Conservation (phyloP, 1,140 invertebrate genomes). For the Lucilia sericata region DNA sequence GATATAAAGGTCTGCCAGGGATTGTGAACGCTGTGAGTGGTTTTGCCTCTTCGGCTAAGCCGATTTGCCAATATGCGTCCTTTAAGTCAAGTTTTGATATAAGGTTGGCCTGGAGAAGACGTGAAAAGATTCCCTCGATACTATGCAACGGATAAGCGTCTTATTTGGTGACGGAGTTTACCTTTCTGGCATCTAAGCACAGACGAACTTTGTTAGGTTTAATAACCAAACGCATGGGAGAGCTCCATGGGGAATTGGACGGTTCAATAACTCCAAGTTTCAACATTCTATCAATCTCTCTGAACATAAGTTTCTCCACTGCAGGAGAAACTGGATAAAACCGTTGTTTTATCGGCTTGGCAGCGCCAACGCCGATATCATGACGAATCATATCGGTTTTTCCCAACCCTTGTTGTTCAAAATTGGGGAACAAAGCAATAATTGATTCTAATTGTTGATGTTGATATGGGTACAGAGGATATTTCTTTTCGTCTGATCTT, state of each 20-base stretch:
- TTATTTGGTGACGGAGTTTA: slow-evolving; percentile 53
- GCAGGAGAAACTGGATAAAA: slow-evolving; percentile 37
- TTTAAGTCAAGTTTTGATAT: slow-evolving; percentile 54
- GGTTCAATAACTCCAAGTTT: slow-evolving; percentile 33
- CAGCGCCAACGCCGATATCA: slow-evolving; percentile 23
- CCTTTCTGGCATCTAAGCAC: neutral
- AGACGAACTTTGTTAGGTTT: slow-evolving; percentile 43
- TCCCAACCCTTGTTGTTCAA: slow-evolving; percentile 67
- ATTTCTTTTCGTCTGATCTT: slow-evolving; percentile 64
- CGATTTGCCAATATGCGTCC: slow-evolving; percentile 32
- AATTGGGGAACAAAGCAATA: slow-evolving; percentile 66
- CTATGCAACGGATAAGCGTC: slow-evolving; percentile 56
- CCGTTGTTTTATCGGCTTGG: slow-evolving; percentile 37
- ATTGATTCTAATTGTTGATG: slow-evolving; percentile 69
- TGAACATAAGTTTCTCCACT: slow-evolving; percentile 41
- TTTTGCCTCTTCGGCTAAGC: slow-evolving; percentile 44
- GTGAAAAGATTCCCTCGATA: slow-evolving; percentile 59
- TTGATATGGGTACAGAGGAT: slow-evolving; percentile 51
- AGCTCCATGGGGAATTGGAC: slow-evolving; percentile 9
- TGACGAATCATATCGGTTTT: slow-evolving; percentile 54
- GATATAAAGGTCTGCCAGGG: slow-evolving; percentile 58
- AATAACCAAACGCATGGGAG: slow-evolving; percentile 3
- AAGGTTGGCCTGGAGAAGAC: slow-evolving; percentile 48
- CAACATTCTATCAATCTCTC: slow-evolving; percentile 39
- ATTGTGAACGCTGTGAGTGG: slow-evolving; percentile 66